Evolutionary conservation across 2,113 vertebrate genomes (phyloP), one percentile per base, ranked within the genome.

Genomic region (Carlito syrichta): DNA sequence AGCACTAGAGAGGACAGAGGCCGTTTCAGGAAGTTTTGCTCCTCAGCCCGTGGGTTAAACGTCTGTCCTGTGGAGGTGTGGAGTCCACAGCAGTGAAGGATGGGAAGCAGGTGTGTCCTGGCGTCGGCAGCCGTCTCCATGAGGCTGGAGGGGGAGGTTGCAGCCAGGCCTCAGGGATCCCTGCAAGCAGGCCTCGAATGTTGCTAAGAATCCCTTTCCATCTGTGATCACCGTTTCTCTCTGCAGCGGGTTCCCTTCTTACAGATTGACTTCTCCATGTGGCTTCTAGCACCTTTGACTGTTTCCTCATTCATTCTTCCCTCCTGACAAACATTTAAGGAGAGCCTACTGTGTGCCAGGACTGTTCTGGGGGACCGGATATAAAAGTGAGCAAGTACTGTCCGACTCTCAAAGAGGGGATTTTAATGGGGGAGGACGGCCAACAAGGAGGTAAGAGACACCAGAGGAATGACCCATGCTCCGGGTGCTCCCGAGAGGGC

Each of bases 101-200:
- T 6, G 14, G 58, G 54, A 16, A 54, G 58, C 73, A 50, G 6
- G 40, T 30, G 27, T 13, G 7, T 30, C 71, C 68, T 62, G 23
- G 6, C 35, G 5, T 6, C 9, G 1, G 5, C 54, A 3, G 3
- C 25, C 16, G 23, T 40, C 9, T 62, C 43, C 20, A 3, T 27
- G 9, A 35, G 50, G 38, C 23, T 6, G 3, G 1, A 50, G 30
- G 8, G 20, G 45, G 22, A n/a, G n/a, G n/a, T n/a, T n/a, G n/a
- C n/a, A n/a, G n/a, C n/a, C n/a, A 19, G 27, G 30, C 35, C 82
- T n/a, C 32, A 4, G 35, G n/a, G 16, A 23, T 11, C 16, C 52
- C 11, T n/a, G n/a, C n/a, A n/a, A n/a, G n/a, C n/a, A n/a, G n/a
- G 2, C 4, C 14, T 60, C 48, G 83, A 35, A 77, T 10, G 7